Conservation (phyloP, 1,140 invertebrate species). For the Brachystomella parvula region DNA sequence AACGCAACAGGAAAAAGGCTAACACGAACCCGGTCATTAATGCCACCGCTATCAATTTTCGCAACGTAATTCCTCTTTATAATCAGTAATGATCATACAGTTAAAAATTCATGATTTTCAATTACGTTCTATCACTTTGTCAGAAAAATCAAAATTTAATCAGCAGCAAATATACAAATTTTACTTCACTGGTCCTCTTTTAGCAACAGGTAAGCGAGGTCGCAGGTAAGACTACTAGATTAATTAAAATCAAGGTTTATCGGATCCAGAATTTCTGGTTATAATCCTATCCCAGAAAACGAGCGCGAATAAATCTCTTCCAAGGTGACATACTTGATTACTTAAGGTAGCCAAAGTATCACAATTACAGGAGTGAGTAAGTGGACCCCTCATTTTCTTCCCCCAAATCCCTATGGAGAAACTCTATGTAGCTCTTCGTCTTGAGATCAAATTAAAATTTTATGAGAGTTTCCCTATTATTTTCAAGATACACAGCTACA, state of each 20-base stretch:
- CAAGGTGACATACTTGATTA: not conserved
- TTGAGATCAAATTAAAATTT: not conserved
- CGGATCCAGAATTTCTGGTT: no score
- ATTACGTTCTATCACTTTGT: not conserved
- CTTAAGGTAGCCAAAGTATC: constrained; percentile 1
- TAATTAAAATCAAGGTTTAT: no score
- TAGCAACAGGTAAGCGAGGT: no score
- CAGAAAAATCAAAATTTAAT: not conserved
- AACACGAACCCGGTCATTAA: not conserved
- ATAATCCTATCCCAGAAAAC: no score
- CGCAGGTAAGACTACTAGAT: no score
- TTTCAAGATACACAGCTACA: not conserved
- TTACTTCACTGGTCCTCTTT: no score
- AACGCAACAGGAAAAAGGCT: not conserved
- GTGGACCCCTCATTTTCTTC: not conserved
- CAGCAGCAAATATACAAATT: not conserved
- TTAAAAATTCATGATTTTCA: not conserved
- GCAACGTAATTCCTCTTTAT: not conserved
- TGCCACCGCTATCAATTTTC: not conserved
- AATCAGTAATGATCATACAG: not conserved
- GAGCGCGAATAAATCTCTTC: not conserved
- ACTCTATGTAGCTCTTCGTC: not conserved
- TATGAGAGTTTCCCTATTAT: not conserved
- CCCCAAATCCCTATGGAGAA: not conserved
- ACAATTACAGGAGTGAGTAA: not conserved